Evolutionary conservation across 2,113 vertebrate genomes (phyloP).

Genomic region (Oncorhynchus kisutch): DNA sequence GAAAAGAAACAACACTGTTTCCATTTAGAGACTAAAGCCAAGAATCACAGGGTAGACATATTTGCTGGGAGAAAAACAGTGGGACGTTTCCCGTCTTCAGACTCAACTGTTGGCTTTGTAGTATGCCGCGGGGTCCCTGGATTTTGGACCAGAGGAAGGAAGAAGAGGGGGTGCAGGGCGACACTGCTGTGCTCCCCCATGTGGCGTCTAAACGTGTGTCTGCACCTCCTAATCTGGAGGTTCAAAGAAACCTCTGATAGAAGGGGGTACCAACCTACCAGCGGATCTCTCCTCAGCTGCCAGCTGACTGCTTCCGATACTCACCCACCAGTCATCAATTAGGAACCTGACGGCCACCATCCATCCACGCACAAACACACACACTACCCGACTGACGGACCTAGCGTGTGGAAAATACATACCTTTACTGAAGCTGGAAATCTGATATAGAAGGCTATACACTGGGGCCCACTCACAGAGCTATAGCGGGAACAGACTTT

Average conservation of each 20-base stretch:
- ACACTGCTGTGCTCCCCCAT: conserved; percentile 42
- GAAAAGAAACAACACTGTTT: conserved; percentile 72
- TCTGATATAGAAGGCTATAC: too few species aligned
- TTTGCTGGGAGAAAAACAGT: conserved; percentile 61
- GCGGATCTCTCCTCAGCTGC: conserved; percentile 59
- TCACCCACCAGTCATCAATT: conserved; percentile 71
- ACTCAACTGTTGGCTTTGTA: conserved; percentile 67
- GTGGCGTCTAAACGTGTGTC: conserved; percentile 60
- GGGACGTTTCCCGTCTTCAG: conserved; percentile 66
- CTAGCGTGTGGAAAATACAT: conserved; percentile 25
- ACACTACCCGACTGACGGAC: conserved; percentile 29
- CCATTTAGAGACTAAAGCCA: conserved; percentile 66
- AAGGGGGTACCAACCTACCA: conserved; percentile 56
- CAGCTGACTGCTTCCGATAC: conserved; percentile 63
- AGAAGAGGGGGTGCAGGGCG: conserved; percentile 57
- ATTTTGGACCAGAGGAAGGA: conserved; percentile 70
- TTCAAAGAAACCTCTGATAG: conserved; percentile 70
- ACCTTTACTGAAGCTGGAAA: conserved; percentile 17
- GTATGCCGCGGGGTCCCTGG: conserved; percentile 61
- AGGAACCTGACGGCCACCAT: conserved; percentile 66
- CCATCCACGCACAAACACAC: too few species aligned
- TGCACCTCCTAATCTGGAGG: conserved; percentile 62
- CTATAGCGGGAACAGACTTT: conserved; percentile 16
- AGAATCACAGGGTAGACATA: conserved; percentile 60
- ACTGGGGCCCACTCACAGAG: neutral